Base-by-base conservation (phyloP, 2,888 invertebrate genomes). In the Eueremaeus valkanovi region DNA sequence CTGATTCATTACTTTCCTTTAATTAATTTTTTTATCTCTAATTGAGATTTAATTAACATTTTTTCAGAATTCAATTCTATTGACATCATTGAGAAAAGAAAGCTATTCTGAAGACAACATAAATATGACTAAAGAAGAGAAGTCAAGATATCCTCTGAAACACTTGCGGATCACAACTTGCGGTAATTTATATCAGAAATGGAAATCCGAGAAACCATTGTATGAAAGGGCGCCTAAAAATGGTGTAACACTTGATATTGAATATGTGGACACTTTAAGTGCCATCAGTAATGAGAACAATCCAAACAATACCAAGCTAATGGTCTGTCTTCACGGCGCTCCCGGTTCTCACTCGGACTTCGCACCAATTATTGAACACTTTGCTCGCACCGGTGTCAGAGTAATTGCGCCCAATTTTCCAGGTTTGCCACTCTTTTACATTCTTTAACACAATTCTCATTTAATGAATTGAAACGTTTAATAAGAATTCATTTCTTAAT, bases 311-410 rank as follows among this genome's bases (percentile, higher is more conserved):
- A 29, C 16, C 13, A 29, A 45, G 8, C 58, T 78, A 0, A 73
- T 77, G 21, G 27, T 79, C 31, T 75, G 73, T 11, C 70, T 79
- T 42, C 79, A 79, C 76, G 79, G 79, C 21, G 79, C 79, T 24
- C 79, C 79, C 24, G 79, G 79, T 42, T 77, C 79, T 11, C 78
- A 75, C 40, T 36, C 73, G 33, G 79, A 79, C 73, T 79, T 76
- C 63, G 42, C 13, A 18, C 72, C 42, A 21, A 70, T 78, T 36
- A 68, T 76, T 21, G 42, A 63, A 18, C 33, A 76, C 63, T 73
- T 78, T 13, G 58, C 73, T 13, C 27, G 73, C 1, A 61, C 61
- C 9, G 75, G 73, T 2, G 73, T 78, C 31, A 72, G 79, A 61
- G 72, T 79, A 18, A 68, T 79, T 36, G 76, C 72, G 13, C 79